Evolutionary conservation across 2,797 vertebrate species (phyloP).

Genomic region (Pangasius mekongensis): DNA sequence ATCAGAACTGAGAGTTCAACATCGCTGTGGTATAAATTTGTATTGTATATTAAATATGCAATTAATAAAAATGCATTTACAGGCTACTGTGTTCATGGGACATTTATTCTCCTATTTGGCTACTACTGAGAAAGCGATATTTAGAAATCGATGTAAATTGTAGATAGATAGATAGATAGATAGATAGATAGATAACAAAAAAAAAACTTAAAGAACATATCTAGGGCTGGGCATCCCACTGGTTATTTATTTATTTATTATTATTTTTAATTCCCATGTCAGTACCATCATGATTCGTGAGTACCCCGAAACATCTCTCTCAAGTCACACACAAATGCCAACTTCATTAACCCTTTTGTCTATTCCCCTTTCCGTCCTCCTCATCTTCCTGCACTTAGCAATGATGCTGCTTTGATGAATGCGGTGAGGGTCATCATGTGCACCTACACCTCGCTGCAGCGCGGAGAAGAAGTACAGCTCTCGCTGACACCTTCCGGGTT

Average conservation of each 20-base stretch:
- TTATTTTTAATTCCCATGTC: neutral
- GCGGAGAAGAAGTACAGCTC: neutral
- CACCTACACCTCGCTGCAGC: conserved; percentile 13
- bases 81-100: neutral
- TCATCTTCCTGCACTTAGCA: neutral
- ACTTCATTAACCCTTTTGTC: neutral
- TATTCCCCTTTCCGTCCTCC: neutral
- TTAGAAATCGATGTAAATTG: too few relatives aligned
- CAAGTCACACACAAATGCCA: neutral
- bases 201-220: neutral
- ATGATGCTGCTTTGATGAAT: neutral
- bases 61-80: neutral
- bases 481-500: conserved; percentile 7
- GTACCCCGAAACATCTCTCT: neutral
- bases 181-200: neutral
- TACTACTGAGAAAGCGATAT: neutral
- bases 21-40: neutral
- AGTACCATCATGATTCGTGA: neutral
- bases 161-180: too few relatives aligned
- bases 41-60: neutral
- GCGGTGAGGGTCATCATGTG: conserved; percentile 69
- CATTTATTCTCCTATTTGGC: neutral
- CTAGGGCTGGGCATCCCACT: neutral
- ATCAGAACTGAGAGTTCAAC: neutral
- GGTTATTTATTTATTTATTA: too few relatives aligned